Base-by-base conservation (phyloP, 23 tunicate genomes). In the Styela plicata region DNA sequence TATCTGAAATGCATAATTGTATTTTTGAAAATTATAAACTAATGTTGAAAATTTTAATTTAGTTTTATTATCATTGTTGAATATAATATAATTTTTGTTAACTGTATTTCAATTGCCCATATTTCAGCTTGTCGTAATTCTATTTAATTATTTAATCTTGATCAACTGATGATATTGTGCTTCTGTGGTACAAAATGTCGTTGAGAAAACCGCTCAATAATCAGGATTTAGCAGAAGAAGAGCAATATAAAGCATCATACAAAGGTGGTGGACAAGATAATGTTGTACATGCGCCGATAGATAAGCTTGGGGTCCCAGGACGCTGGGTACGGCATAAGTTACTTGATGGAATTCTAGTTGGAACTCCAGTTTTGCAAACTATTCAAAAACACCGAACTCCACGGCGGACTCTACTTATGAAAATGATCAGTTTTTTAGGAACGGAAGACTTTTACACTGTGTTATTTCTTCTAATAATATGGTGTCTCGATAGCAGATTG, bases 361-460 rank as follows among this genome's bases (percentile, higher is more conserved):
- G 99, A 64, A 83, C 96, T 20, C 99, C 99, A 33, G 96, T 96
- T 1, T 31, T 96, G 23, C 78, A 84, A 34, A 87, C 92, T 18
- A 94, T 96, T 24, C 99, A 96, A 71, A 78, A 83, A 24, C 89
- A 89, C 84, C 64, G 99, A 37, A 87, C 97, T 18, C 94, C 93
- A 19, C 17, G 27, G 25, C 83, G 91, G 37, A 96, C 99, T 27
- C 36, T 52, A 24, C 63, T 94, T 27, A 96, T 96, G 99, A 87
- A 89, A 80, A 73, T 71, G 30, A 78, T 93, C 19, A 91, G 97
- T 74, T 96, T 91, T 71, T 64, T 96, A 26, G 99, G 99, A 69
- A 96, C 99, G 3, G 99, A 96, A 82, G 99, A 96, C 68, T 96
- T 96, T 74, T 96, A 91, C 52, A 91, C 97, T 63, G 69, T 88